Conservation (phyloP, 2,113 vertebrate genomes). For the Fulmarus glacialis region DNA sequence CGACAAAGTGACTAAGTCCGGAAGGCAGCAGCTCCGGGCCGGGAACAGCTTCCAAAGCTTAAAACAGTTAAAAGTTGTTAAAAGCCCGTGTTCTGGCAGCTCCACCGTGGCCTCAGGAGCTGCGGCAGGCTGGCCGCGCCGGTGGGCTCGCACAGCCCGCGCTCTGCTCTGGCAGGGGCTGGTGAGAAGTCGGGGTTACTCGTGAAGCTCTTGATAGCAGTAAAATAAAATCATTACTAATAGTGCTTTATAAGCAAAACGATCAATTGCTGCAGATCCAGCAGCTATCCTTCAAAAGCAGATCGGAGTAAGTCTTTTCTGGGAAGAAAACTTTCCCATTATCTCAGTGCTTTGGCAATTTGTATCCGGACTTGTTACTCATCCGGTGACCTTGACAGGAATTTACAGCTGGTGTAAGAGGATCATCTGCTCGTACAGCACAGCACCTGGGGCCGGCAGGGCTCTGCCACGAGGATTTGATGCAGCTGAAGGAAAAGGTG, state of each 20-base stretch:
- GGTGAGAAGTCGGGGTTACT: not conserved
- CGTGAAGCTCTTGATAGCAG: not conserved
- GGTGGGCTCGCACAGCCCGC: accelerated
- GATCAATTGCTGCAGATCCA: not conserved
- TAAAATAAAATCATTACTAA: not conserved
- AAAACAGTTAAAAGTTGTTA: not conserved
- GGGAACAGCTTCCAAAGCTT: not conserved
- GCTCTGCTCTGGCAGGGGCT: not conserved
- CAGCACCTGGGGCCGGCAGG: conserved; percentile 75
- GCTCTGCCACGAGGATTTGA: conserved; percentile 57
- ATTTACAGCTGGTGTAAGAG: conserved; percentile 65
- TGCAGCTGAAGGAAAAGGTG: conserved; percentile 6
- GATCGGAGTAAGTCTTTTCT: not conserved
- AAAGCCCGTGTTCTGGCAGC: accelerated
- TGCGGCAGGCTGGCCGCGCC: accelerated
- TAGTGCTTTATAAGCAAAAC: not conserved
- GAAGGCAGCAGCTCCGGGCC: not conserved
- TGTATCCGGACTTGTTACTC: not conserved
- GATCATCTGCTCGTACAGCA: conserved; percentile 75
- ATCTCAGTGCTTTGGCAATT: conserved; percentile 25
- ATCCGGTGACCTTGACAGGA: not conserved
- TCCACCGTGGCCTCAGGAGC: not conserved
- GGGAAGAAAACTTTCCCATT: conserved; percentile 18
- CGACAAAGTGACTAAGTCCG: accelerated
- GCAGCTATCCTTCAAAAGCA: not conserved